A percentile compares a stretch with the other conserved stretches of the same genome.
Conservation (phyloP, 2,113 vertebrate species). For the Delphinus delphis region DNA sequence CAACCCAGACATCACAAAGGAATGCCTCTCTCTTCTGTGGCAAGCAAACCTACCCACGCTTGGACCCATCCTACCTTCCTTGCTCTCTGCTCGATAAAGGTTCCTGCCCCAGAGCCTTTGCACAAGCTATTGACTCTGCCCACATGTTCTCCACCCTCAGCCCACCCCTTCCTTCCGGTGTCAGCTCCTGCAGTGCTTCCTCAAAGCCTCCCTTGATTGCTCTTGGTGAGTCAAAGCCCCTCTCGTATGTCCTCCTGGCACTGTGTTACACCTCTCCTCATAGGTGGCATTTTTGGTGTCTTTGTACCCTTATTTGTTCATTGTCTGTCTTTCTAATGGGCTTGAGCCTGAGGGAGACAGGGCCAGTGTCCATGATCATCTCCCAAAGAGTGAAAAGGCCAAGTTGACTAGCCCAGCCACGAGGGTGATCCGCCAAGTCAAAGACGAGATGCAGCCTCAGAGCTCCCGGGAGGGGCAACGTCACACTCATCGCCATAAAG, state of each 20-base stretch:
- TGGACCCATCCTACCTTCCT: not conserved
- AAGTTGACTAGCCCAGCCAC: not conserved
- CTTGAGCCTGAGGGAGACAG: not conserved
- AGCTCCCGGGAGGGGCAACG: no score
- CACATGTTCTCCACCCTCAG: not conserved
- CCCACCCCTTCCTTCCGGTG: not conserved
- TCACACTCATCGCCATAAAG: fast-evolving
- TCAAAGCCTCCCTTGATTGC: not conserved
- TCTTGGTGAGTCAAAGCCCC: not conserved
- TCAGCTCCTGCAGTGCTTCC: not conserved
- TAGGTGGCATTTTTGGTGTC: not conserved
- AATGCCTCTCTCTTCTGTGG: not conserved
- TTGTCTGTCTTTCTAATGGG: not conserved
- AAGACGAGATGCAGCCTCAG: not conserved
- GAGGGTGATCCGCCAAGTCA: not conserved
- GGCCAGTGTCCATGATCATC: not conserved
- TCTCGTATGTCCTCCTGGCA: not conserved
- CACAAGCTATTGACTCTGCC: fast-evolving
- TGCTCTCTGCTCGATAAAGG: not conserved
- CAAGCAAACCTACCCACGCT: not conserved
- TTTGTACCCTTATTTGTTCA: not conserved
- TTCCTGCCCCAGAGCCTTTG: not conserved
- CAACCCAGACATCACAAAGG: not conserved
- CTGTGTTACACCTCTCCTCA: not conserved
- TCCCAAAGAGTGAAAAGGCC: not conserved